phyloP scores from a whole-genome alignment of 2,113 vertebrate species.

The Brachionichthys hirsutus region DNA sequence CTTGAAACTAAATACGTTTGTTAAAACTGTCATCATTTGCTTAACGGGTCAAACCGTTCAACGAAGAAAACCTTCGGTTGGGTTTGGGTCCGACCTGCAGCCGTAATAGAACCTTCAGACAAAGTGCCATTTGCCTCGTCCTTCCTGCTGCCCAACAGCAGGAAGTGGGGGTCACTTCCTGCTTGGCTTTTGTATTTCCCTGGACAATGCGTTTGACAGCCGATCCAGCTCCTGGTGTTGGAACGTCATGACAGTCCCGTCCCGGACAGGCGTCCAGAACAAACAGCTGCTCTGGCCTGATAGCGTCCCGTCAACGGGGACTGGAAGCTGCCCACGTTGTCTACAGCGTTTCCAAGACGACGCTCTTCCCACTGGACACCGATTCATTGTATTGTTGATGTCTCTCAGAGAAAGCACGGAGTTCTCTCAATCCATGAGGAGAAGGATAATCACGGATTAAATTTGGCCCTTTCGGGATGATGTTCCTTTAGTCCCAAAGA shows the following conservation, averaged over 20 bases:
- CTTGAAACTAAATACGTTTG: too few relatives aligned
- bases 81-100: background rate
- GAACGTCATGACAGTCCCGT: slow-evolving; percentile 61
- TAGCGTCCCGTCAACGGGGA: slow-evolving; percentile 64
- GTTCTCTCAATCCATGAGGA: slow-evolving; percentile 33
- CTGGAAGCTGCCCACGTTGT: slow-evolving; percentile 49
- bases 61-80: too few relatives aligned
- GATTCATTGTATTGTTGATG: slow-evolving; percentile 26
- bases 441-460: slow-evolving; percentile 20
- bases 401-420: slow-evolving; percentile 12
- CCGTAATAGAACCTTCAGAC: background rate
- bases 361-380: slow-evolving; percentile 32
- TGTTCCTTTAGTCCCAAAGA: slow-evolving; percentile 9
- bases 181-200: slow-evolving; percentile 47
- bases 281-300: slow-evolving; percentile 70
- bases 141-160: slow-evolving; percentile 17
- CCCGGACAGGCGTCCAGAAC: slow-evolving; percentile 62
- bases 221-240: slow-evolving; percentile 59
- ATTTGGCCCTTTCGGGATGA: slow-evolving; percentile 22
- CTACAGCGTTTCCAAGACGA: slow-evolving; percentile 67
- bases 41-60: too few relatives aligned
- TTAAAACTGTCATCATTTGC: too few relatives aligned
- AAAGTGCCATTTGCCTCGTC: slow-evolving; percentile 26
- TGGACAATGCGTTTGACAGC: slow-evolving; percentile 46
- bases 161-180: slow-evolving; percentile 55